phyloP scores from a whole-genome alignment of 2,797 vertebrate species.

The Neosilurus hyrtlii region DNA sequence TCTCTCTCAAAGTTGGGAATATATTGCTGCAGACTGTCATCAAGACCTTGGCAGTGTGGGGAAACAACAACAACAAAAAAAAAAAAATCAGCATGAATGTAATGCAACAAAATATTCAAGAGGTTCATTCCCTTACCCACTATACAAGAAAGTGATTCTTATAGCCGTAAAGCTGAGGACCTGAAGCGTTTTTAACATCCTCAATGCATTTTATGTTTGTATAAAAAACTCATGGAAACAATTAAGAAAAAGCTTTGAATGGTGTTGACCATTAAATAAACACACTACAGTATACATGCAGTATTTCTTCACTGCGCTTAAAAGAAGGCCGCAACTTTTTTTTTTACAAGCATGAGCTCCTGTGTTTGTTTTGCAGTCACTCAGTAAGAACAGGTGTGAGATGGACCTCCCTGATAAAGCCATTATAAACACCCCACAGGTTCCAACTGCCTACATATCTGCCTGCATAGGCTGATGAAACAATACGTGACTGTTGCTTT shows the following conservation, averaged over 20 bases:
- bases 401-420: slow-evolving; percentile 64
- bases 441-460: slow-evolving; percentile 57
- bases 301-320: not conserved
- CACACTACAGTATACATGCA: not conserved
- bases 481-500: slow-evolving; percentile 56
- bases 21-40: slow-evolving; percentile 93
- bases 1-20: slow-evolving; percentile 90
- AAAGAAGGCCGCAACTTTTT: not conserved
- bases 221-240: not conserved
- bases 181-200: not conserved
- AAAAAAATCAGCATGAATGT: not conserved
- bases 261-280: too few relatives aligned
- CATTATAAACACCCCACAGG: slow-evolving; percentile 60
- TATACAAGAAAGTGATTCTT: not conserved
- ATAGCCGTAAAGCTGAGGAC: not conserved
- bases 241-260: too few relatives aligned
- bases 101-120: not conserved
- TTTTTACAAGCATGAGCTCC: not conserved
- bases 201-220: not conserved
- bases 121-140: not conserved
- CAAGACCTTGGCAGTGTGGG: slow-evolving; percentile 41
- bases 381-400: slow-evolving; percentile 70
- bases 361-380: slow-evolving; percentile 36
- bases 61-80: not conserved
- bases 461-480: slow-evolving; percentile 58